Conservation (phyloP, 2,113 vertebrate species). For the Pycnonotus jocosus region DNA sequence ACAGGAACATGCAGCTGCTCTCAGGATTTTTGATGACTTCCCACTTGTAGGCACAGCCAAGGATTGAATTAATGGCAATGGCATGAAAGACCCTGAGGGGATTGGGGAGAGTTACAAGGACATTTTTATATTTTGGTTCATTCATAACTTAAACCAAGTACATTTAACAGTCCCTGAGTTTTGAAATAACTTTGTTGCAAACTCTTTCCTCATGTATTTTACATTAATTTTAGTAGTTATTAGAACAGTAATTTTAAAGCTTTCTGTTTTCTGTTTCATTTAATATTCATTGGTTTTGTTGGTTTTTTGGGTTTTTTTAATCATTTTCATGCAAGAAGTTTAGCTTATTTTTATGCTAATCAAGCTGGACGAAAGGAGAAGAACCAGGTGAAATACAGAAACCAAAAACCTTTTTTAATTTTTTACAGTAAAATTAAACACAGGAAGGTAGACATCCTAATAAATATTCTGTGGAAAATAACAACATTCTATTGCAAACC, state of each 20-base stretch:
- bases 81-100: background rate
- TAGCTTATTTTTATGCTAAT: background rate
- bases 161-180: background rate
- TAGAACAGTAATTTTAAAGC: background rate
- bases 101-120: background rate
- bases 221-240: background rate
- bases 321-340: background rate
- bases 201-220: background rate
- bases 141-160: background rate
- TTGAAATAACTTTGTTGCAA: background rate
- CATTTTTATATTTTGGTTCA: background rate
- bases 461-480: background rate
- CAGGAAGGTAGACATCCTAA: background rate
- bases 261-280: background rate
- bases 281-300: background rate
- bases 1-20: background rate
- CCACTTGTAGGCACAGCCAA: background rate
- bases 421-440: background rate
- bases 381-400: background rate
- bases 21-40: background rate
- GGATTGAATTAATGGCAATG: background rate
- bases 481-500: background rate
- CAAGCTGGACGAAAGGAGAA: background rate
- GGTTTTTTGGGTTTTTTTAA: fast-evolving
- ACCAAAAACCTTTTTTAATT: background rate